phyloP scores from a whole-genome alignment of 64 coral and sea anemone genomes.

The Montipora efflorescens region DNA sequence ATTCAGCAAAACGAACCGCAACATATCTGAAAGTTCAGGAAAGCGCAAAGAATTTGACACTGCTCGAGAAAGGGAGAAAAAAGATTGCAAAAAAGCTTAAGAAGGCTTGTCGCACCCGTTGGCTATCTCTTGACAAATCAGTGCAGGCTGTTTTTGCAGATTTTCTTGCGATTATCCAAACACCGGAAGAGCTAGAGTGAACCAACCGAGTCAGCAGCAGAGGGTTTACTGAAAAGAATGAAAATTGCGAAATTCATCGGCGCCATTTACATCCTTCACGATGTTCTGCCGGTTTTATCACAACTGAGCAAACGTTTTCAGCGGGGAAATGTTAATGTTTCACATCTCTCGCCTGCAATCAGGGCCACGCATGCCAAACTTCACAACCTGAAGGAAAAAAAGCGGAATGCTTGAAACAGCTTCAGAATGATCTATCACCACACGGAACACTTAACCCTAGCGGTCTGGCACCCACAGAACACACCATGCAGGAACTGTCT shows the following conservation, averaged over 20 bases:
- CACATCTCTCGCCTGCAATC: not conserved
- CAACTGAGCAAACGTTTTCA: slow-evolving; percentile 12
- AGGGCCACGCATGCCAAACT: slow-evolving; percentile 36
- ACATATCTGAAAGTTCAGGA: slow-evolving; percentile 34
- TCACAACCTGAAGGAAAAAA: slow-evolving; percentile 27
- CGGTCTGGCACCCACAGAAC: slow-evolving; percentile 18
- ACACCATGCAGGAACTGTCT: slow-evolving; percentile 46
- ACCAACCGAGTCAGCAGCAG: slow-evolving; percentile 36
- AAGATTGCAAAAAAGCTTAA: slow-evolving; percentile 45
- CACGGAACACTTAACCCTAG: slow-evolving; percentile 20
- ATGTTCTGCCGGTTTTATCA: slow-evolving; percentile 45
- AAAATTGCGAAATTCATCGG: slow-evolving; percentile 46
- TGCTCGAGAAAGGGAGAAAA: slow-evolving; percentile 8
- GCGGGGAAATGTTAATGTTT: too few relatives aligned
- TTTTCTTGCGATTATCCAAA: slow-evolving; percentile 11
- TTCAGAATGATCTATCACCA: slow-evolving; percentile 22
- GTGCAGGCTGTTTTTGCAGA: slow-evolving; percentile 24
- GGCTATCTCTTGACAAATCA: slow-evolving; percentile 30
- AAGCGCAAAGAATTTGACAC: slow-evolving; percentile 41
- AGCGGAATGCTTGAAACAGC: slow-evolving; percentile 40
- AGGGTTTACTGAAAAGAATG: slow-evolving; percentile 39
- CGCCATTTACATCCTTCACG: slow-evolving; percentile 34
- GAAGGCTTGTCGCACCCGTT: slow-evolving; percentile 42
- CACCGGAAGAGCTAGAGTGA: slow-evolving; percentile 30
- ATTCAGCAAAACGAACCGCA: slow-evolving; percentile 23